phyloP scores from a whole-genome alignment of 2,888 invertebrate species.

The Dryadula phaetusa region DNA sequence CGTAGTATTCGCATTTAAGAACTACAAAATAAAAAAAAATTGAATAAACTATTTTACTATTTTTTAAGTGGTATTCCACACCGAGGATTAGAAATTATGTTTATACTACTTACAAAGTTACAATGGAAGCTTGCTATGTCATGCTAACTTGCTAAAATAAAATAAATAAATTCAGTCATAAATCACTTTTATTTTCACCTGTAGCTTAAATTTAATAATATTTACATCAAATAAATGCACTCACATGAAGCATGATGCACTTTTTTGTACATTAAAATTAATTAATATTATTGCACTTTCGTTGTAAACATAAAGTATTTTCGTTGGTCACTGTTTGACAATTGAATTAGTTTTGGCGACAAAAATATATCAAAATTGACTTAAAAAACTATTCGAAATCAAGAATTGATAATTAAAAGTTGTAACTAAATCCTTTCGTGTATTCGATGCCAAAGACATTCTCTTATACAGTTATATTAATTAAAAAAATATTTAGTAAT shows the following conservation, averaged over 20 bases:
- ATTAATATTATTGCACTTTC: constrained; percentile 47
- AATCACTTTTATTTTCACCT: constrained; percentile 65
- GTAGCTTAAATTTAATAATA: constrained; percentile 59
- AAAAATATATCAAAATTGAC: background rate
- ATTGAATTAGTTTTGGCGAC: background rate
- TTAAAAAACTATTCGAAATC: background rate
- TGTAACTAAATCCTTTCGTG: background rate
- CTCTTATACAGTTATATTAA: background rate
- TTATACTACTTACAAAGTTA: no score
- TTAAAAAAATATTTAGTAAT: background rate
- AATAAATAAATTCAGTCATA: constrained; percentile 50
- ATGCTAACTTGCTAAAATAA: constrained; percentile 24
- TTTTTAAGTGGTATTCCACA: no score
- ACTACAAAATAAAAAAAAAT: no score
- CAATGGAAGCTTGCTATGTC: no score
- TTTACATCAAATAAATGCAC: constrained; percentile 76
- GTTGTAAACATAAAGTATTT: constrained; percentile 23
- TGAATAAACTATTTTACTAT: no score
- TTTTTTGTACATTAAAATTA: constrained; percentile 44
- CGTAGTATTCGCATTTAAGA: no score
- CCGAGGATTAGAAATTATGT: no score
- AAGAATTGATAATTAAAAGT: background rate
- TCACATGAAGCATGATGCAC: constrained; percentile 60
- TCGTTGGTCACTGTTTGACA: background rate
- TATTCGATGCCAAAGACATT: background rate